A percentile compares a stretch with the other conserved stretches of the same genome.
Evolutionary conservation across 2,113 vertebrate genomes (phyloP).

Genomic region (Zosterops borbonicus): DNA sequence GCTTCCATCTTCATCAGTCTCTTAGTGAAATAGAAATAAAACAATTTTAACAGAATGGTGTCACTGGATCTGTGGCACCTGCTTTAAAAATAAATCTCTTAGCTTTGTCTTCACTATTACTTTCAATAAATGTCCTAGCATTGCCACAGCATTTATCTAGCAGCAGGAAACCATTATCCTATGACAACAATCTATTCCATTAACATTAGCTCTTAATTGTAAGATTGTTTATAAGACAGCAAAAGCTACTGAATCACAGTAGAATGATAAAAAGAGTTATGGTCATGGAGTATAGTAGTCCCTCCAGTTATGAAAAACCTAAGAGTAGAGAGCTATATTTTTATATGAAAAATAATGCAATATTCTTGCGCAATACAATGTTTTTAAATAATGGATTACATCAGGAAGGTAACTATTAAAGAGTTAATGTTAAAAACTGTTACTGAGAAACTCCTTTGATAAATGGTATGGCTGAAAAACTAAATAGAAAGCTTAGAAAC

Average conservation of each 20-base stretch:
- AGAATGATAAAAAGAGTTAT: constrained; percentile 72
- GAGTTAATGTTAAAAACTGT: constrained; percentile 60
- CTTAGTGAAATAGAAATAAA: constrained; percentile 72
- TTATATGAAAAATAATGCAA: constrained; percentile 50
- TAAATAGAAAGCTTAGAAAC: constrained; percentile 59
- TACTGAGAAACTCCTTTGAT: constrained; percentile 52
- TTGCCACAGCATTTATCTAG: constrained; percentile 77
- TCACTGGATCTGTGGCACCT: constrained; percentile 73
- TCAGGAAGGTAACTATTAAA: constrained; percentile 54
- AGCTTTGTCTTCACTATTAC: constrained; percentile 74
- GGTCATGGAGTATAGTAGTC: constrained; percentile 59
- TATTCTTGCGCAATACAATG: neutral
- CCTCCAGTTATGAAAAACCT: constrained; percentile 49
- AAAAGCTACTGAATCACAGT: constrained; percentile 78
- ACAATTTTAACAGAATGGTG: constrained; percentile 71
- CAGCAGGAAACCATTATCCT: constrained; percentile 79
- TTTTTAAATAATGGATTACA: constrained; percentile 50
- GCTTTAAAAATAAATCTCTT: constrained; percentile 76
- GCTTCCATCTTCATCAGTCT: constrained; percentile 68
- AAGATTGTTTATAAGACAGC: constrained; percentile 76
- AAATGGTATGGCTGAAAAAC: constrained; percentile 23
- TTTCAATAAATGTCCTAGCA: constrained; percentile 77
- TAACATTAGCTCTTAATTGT: constrained; percentile 82
- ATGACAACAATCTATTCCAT: constrained; percentile 78
- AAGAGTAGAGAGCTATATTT: constrained; percentile 48